These are phyloP conservation scores for Hipposideros larvatus DNA, from an alignment of 2,797 vertebrate genomes.

Conservation along the genomic window DNA sequence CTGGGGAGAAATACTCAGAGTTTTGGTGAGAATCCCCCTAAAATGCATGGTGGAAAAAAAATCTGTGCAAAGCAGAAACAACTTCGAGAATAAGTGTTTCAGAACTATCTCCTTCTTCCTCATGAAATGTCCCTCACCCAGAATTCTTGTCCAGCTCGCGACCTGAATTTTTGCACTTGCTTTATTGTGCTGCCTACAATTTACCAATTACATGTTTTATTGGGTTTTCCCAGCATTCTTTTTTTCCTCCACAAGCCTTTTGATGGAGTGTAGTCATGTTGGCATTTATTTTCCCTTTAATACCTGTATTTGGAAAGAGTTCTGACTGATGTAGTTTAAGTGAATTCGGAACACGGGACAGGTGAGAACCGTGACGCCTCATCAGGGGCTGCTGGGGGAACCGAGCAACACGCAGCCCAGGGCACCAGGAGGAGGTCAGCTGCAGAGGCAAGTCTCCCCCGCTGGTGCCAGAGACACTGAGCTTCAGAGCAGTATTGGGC, in stretches of 20 bases:
- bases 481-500: background rate
- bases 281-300: background rate
- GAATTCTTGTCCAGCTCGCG: background rate
- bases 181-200: background rate
- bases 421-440: background rate
- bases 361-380: background rate
- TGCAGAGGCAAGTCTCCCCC: background rate
- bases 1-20: background rate
- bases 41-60: background rate
- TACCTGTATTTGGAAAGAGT: background rate
- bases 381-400: fast-evolving
- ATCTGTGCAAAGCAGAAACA: background rate
- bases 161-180: background rate
- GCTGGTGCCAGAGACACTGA: background rate
- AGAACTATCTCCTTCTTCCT: fast-evolving
- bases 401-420: background rate
- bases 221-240: background rate
- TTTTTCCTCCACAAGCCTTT: background rate
- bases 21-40: background rate
- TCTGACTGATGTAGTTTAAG: background rate
- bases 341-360: background rate
- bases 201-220: background rate
- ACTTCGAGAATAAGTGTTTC: background rate
- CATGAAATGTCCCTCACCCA: background rate
- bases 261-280: fast-evolving